These are phyloP conservation scores for Trichogramma dendrolimi DNA, from an alignment of 2,888 invertebrate genomes.

Conservation along the genomic window DNA sequence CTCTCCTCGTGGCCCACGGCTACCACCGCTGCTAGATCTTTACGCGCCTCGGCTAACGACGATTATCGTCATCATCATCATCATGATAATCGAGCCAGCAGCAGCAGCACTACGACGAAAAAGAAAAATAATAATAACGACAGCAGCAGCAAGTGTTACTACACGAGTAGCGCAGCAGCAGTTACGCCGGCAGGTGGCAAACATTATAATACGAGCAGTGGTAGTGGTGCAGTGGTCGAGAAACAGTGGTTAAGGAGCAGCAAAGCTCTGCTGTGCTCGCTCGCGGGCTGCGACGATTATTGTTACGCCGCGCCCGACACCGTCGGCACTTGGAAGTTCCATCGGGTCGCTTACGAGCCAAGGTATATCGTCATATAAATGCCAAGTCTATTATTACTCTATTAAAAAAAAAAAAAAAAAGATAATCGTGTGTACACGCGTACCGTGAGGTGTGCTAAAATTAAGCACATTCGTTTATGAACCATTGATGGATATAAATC, in stretches of 20 bases:
- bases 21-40: slow-evolving; percentile 13
- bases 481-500: too few relatives aligned
- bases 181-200: too few relatives aligned
- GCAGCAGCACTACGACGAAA: not conserved
- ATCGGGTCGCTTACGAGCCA: slow-evolving; percentile 33
- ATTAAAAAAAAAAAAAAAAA: too few relatives aligned
- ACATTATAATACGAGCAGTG: too few relatives aligned
- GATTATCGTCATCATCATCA: too few relatives aligned
- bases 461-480: too few relatives aligned
- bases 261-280: slow-evolving; percentile 42
- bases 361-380: slow-evolving; percentile 1
- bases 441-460: too few relatives aligned
- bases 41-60: too few relatives aligned
- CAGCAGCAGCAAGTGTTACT: not conserved
- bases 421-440: too few relatives aligned
- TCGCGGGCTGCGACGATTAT: slow-evolving; percentile 42
- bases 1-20: slow-evolving; percentile 43
- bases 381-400: too few relatives aligned
- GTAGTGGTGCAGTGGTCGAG: slow-evolving; percentile 21
- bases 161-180: not conserved
- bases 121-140: slow-evolving; percentile 21
- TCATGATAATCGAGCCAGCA: slow-evolving; percentile 7
- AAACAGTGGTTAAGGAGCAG: slow-evolving; percentile 42
- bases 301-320: slow-evolving; percentile 44
- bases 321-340: slow-evolving; percentile 47